phyloP scores from a whole-genome alignment of 1,140 invertebrate genomes.

The Drosophila tani region DNA sequence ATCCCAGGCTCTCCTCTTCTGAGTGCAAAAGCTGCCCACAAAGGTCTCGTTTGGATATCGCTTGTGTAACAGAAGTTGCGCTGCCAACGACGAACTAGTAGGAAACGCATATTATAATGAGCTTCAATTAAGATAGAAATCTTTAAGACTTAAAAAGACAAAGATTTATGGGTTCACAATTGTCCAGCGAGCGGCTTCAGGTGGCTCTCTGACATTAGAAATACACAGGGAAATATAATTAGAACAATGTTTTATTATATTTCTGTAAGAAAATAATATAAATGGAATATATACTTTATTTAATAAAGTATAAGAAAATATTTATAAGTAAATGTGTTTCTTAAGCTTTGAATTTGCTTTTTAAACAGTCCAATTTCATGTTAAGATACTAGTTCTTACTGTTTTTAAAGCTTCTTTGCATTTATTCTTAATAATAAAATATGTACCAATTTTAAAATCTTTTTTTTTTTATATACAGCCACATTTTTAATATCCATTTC shows the following conservation, averaged over 20 bases:
- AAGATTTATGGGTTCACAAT: slow-evolving; percentile 80
- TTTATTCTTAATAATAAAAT: neutral
- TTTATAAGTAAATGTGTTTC: neutral
- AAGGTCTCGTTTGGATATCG: slow-evolving; percentile 1
- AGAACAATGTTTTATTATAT: neutral
- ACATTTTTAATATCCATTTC: neutral
- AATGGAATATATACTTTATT: neutral
- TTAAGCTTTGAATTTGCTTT: accelerated
- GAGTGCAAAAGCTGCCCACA: slow-evolving; percentile 65
- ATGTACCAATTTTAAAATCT: neutral
- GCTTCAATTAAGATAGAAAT: slow-evolving; percentile 82
- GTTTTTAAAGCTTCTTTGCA: no score
- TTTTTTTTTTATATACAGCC: no score
- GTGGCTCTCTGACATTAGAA: slow-evolving; percentile 45
- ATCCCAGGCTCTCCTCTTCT: slow-evolving; percentile 39
- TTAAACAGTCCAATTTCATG: neutral
- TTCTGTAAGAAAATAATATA: neutral
- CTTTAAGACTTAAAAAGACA: slow-evolving; percentile 77
- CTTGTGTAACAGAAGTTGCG: slow-evolving; percentile 65
- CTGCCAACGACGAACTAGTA: slow-evolving; percentile 39
- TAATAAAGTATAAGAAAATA: no score
- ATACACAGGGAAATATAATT: slow-evolving; percentile 24
- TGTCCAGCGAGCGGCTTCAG: slow-evolving; percentile 65
- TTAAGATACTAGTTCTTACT: neutral
- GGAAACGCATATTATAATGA: slow-evolving; percentile 83